Evolutionary conservation across 2,113 vertebrate species (phyloP).

Genomic region (Rallus limicola): DNA sequence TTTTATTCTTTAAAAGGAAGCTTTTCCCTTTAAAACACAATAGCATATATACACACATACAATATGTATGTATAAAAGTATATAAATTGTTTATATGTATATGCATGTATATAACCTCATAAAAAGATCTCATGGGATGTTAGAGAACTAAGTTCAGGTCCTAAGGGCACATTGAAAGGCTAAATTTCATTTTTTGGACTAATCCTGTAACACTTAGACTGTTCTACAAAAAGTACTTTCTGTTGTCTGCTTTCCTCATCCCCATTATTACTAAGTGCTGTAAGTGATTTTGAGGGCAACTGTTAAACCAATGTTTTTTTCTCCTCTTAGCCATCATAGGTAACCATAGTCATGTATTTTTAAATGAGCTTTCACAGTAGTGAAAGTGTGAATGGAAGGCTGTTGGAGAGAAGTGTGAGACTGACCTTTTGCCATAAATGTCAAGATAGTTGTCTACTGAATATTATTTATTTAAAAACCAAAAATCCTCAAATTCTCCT

Average conservation of each 20-base stretch:
- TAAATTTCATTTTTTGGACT: background rate
- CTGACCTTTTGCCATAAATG: background rate
- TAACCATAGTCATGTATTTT: background rate
- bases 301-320: background rate
- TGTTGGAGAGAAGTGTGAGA: background rate
- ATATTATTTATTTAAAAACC: background rate
- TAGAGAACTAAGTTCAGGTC: background rate
- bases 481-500: background rate
- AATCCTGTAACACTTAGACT: background rate
- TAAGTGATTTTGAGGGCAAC: background rate
- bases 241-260: background rate
- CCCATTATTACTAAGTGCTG: background rate
- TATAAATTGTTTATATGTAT: background rate
- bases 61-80: background rate
- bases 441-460: background rate
- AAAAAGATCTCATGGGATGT: background rate
- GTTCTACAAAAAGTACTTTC: background rate
- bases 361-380: background rate
- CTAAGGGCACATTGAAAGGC: background rate
- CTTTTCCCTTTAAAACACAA: background rate
- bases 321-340: background rate
- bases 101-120: background rate
- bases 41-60: background rate
- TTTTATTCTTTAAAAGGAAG: background rate
- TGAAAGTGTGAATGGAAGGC: background rate